These are phyloP conservation scores for Apaloderma vittatum DNA, from an alignment of 2,113 vertebrate genomes.

Conservation along the genomic window DNA sequence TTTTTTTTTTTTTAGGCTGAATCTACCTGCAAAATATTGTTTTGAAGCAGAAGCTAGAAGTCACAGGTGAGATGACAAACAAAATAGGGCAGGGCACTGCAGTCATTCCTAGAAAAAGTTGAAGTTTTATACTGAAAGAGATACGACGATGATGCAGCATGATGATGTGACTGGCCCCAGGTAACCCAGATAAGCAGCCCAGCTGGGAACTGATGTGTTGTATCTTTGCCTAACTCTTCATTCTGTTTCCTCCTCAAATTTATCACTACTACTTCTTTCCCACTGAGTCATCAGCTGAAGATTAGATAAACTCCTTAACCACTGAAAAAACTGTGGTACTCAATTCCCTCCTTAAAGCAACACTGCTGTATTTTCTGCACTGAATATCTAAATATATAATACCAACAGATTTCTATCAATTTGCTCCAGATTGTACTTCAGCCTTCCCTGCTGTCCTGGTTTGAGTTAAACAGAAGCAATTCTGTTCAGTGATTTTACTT, in stretches of 20 bases:
- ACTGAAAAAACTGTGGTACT: not conserved
- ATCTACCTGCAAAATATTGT: not conserved
- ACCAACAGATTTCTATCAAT: not conserved
- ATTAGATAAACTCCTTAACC: not conserved
- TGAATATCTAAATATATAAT: accelerated
- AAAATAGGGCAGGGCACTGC: not conserved
- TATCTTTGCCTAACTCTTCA: not conserved
- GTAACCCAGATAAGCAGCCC: not conserved
- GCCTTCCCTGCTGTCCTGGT: not conserved
- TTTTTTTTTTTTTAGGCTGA: not conserved
- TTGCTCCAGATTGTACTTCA: not conserved
- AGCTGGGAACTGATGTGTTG: not conserved
- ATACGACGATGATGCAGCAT: not conserved
- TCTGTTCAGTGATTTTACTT: too few relatives aligned
- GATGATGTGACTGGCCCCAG: not conserved
- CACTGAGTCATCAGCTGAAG: not conserved
- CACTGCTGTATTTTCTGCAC: not conserved
- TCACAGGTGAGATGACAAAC: not conserved
- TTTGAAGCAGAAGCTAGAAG: not conserved
- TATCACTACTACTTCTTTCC: not conserved
- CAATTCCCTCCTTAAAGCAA: not conserved
- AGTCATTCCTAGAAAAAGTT: not conserved
- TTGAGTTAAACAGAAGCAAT: too few relatives aligned
- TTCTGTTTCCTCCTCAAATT: not conserved
- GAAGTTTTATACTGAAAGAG: not conserved